A percentile compares a stretch with the other conserved stretches of the same genome.
Conservation (phyloP, 2,113 vertebrate genomes). For the Rhinoderma darwinii region DNA sequence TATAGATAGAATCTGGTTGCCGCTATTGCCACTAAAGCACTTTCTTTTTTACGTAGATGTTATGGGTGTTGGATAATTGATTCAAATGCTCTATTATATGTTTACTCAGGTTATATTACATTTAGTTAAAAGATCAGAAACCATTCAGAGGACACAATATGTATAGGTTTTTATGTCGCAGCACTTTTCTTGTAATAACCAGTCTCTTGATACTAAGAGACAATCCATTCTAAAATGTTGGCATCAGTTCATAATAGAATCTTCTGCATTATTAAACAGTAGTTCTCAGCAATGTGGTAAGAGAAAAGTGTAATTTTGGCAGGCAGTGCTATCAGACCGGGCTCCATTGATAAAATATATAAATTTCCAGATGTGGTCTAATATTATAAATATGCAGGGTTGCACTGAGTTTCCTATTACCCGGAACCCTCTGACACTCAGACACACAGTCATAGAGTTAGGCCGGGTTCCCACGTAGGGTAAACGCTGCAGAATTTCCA, state of each 20-base stretch:
- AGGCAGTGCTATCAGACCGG: too few relatives aligned
- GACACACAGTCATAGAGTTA: too few relatives aligned
- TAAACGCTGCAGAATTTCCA: too few relatives aligned
- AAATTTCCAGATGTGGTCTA: neutral
- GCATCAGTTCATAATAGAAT: neutral
- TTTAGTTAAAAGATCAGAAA: neutral
- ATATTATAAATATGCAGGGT: neutral
- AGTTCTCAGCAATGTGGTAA: neutral
- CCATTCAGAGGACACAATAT: neutral
- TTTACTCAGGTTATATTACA: neutral
- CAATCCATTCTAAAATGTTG: neutral
- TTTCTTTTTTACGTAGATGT: too few relatives aligned
- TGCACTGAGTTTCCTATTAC: neutral
- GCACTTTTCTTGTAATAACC: neutral
- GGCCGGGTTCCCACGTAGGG: too few relatives aligned
- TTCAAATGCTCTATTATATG: neutral
- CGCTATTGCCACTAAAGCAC: too few relatives aligned
- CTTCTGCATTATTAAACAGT: conserved; percentile 18
- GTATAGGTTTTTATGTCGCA: neutral
- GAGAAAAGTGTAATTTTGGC: neutral
- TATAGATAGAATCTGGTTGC: too few relatives aligned
- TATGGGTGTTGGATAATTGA: too few relatives aligned
- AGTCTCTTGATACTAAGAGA: conserved; percentile 5
- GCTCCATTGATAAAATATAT: neutral
- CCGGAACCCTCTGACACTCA: neutral